phyloP scores from a whole-genome alignment of 2,888 invertebrate species.

The Nematopogon swammerdamellus region DNA sequence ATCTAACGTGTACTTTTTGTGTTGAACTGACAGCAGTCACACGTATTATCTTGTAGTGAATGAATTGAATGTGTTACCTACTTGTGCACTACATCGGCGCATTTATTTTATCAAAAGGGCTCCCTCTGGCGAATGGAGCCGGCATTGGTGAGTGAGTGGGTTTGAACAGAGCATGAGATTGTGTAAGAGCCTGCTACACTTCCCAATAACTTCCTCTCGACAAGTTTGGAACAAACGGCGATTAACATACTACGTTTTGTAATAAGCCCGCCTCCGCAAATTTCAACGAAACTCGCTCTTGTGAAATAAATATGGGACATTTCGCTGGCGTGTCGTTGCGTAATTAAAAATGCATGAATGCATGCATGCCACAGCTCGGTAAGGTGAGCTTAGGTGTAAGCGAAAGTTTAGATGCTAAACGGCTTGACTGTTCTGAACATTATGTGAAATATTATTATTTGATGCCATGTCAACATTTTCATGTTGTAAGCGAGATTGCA shows the following conservation, averaged over 20 bases:
- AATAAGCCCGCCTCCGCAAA: not conserved
- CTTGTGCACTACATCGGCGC: no score
- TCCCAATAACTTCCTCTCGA: not conserved
- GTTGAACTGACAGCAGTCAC: no score
- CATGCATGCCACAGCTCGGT: no score
- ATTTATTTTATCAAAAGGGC: slow-evolving; percentile 26
- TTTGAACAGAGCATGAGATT: not conserved
- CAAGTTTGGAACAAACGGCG: not conserved
- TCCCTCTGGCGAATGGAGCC: slow-evolving; percentile 30
- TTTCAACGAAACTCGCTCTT: not conserved
- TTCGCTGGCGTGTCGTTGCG: not conserved
- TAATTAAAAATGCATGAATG: not conserved
- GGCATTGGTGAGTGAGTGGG: slow-evolving; percentile 42
- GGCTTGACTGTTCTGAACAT: no score
- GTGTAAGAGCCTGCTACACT: not conserved
- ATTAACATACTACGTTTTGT: not conserved
- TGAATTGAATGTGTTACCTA: no score
- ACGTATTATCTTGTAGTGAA: no score
- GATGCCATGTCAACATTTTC: no score
- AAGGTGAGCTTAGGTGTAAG: no score
- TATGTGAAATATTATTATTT: no score
- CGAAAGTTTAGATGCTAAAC: no score
- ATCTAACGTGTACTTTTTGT: no score
- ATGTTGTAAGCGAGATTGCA: no score
- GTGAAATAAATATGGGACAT: not conserved